Conservation (phyloP, 2,888 invertebrate species). For the Rhamphomyia laevipes region DNA sequence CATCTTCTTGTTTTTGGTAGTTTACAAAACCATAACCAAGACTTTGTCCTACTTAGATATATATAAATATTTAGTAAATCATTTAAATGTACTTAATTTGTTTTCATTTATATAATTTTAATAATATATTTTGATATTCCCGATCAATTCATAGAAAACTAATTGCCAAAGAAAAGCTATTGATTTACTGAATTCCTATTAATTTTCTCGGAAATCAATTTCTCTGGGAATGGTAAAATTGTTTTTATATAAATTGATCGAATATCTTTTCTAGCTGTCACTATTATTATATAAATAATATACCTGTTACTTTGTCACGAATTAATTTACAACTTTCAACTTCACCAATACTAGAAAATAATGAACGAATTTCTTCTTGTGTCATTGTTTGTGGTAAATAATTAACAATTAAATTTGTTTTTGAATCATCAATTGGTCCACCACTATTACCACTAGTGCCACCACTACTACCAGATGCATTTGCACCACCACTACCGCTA, state of each 20-base stretch:
- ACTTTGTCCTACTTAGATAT: conserved; percentile 91
- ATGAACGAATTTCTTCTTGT: conserved; percentile 87
- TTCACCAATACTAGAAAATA: conserved; percentile 91
- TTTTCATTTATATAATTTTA: too few relatives aligned
- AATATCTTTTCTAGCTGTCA: too few relatives aligned
- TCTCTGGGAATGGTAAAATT: too few relatives aligned
- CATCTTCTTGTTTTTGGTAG: conserved; percentile 94
- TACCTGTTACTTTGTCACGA: conserved; percentile 89
- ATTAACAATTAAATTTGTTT: conserved; percentile 91
- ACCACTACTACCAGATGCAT: conserved; percentile 2
- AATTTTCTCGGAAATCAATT: too few relatives aligned
- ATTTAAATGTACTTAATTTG: too few relatives aligned
- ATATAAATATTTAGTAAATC: conserved; percentile 4
- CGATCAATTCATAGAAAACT: too few relatives aligned
- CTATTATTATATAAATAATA: conserved; percentile 20
- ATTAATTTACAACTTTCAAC: conserved; percentile 96
- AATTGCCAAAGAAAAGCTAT: too few relatives aligned
- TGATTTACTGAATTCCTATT: too few relatives aligned
- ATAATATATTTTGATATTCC: too few relatives aligned
- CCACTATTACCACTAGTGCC: conserved; percentile 5
- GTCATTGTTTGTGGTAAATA: conserved; percentile 90
- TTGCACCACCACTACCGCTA: conserved; percentile 13
- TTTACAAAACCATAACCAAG: conserved; percentile 99
- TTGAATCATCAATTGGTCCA: conserved; percentile 77
- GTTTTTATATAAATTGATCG: too few relatives aligned